Percentiles rank a stretch among this genome's conserved stretches.
phyloP scores from a whole-genome alignment of 1,140 invertebrate species.

The Cephus cinctus region DNA sequence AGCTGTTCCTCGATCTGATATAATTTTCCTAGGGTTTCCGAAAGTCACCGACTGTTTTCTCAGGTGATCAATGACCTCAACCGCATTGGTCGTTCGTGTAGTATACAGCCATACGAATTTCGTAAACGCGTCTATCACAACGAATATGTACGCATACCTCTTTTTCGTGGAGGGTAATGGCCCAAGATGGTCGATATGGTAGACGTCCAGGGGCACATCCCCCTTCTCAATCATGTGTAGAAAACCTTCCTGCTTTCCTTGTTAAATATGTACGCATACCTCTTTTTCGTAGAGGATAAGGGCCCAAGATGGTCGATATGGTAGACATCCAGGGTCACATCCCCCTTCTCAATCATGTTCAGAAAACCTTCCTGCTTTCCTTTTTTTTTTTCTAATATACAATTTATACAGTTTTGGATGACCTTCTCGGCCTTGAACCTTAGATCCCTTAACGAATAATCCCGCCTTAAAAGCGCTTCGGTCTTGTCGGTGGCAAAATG shows the following conservation, averaged over 20 bases:
- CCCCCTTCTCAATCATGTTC: constrained; percentile 31
- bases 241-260: constrained; percentile 45
- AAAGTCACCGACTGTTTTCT: constrained; percentile 26
- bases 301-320: constrained; percentile 37
- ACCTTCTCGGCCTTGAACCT: constrained; percentile 29
- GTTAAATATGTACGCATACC: constrained; percentile 25
- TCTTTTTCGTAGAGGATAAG: constrained; percentile 9
- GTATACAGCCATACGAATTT: constrained; percentile 25
- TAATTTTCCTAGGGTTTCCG: constrained; percentile 27
- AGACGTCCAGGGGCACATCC: constrained; percentile 24
- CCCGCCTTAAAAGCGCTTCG: constrained; percentile 35
- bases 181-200: constrained; percentile 36
- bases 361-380: constrained; percentile 47
- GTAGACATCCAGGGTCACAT: constrained; percentile 25
- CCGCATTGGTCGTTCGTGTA: constrained; percentile 13
- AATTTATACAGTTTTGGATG: constrained; percentile 37
- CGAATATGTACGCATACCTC: constrained; percentile 17
- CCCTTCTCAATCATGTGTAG: constrained; percentile 33
- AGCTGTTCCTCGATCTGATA: constrained; percentile 19
- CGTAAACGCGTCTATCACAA: constrained; percentile 22
- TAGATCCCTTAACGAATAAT: constrained; percentile 40
- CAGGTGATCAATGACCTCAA: constrained; percentile 15
- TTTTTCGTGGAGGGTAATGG: constrained; percentile 14
- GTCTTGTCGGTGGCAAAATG: constrained; percentile 41
- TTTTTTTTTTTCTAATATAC: constrained; percentile 38